phyloP scores from a whole-genome alignment of 2,888 invertebrate species.

The Notodonta dromedarius region DNA sequence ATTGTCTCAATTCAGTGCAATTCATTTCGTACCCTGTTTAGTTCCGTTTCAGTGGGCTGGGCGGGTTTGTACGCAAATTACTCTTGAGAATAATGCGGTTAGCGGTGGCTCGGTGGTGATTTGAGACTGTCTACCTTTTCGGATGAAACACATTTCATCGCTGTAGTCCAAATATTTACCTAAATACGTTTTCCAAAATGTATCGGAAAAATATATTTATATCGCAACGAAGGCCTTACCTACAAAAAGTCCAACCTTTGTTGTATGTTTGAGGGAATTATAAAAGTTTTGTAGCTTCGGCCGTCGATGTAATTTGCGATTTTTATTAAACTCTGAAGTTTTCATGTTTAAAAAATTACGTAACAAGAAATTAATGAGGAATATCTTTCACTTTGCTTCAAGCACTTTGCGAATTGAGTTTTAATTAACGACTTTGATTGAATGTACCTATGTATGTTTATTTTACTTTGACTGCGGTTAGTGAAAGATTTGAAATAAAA shows the following conservation, averaged over 20 bases:
- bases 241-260: slow-evolving; percentile 3
- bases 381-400: slow-evolving; percentile 2
- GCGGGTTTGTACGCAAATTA: neutral
- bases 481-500: too few relatives aligned
- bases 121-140: too few relatives aligned
- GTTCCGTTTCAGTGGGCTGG: slow-evolving; percentile 11
- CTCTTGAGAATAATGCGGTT: neutral
- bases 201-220: too few relatives aligned
- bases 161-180: too few relatives aligned
- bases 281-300: slow-evolving; percentile 12
- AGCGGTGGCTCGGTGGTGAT: too few relatives aligned
- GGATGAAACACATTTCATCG: too few relatives aligned
- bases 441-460: too few relatives aligned
- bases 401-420: neutral
- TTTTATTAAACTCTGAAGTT: slow-evolving; percentile 24
- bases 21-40: slow-evolving; percentile 31
- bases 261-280: slow-evolving; percentile 8
- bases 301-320: slow-evolving; percentile 15
- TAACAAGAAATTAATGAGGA: slow-evolving; percentile 18
- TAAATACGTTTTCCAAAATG: too few relatives aligned
- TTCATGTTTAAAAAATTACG: slow-evolving; percentile 10
- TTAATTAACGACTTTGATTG: neutral
- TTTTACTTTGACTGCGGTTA: too few relatives aligned
- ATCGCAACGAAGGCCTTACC: too few relatives aligned
- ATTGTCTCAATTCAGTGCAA: slow-evolving; percentile 31